These are phyloP conservation scores for Cyanocitta stelleri DNA, from an alignment of 2,113 vertebrate species.

Conservation along the genomic window DNA sequence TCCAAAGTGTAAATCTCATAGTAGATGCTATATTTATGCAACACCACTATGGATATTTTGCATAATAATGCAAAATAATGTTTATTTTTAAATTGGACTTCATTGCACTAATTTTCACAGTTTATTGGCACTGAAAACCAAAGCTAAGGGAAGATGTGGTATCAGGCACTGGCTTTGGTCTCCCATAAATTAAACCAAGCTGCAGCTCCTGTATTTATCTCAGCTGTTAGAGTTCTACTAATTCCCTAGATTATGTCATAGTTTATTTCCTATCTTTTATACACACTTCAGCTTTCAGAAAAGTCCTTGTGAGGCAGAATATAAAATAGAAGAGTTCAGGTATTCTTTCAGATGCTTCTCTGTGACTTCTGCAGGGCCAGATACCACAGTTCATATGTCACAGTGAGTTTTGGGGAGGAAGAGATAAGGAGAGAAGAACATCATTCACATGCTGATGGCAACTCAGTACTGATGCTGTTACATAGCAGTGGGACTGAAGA, in stretches of 20 bases:
- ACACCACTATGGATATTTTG: not conserved
- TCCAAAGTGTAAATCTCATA: not conserved
- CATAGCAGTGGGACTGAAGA: not conserved
- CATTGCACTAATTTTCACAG: not conserved
- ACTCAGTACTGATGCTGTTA: not conserved
- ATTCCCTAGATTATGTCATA: not conserved
- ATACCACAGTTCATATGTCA: not conserved
- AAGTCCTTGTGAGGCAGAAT: not conserved
- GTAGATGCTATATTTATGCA: not conserved
- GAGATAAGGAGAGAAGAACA: not conserved
- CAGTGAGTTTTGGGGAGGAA: not conserved
- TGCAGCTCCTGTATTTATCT: not conserved
- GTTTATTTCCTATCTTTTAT: not conserved
- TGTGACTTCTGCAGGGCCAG: not conserved
- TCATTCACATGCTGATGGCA: not conserved
- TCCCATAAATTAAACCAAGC: not conserved
- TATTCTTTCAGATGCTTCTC: not conserved
- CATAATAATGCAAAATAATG: not conserved
- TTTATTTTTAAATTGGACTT: conserved; percentile 10
- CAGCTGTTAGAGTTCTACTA: not conserved
- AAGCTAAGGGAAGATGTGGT: not conserved
- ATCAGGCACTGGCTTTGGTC: not conserved
- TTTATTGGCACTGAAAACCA: not conserved
- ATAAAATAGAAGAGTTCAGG: not conserved
- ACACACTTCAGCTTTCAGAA: not conserved